Evolutionary conservation across 2,113 vertebrate genomes (phyloP), one percentile per base, ranked within the genome.

Genomic region (Acanthisitta chloris): DNA sequence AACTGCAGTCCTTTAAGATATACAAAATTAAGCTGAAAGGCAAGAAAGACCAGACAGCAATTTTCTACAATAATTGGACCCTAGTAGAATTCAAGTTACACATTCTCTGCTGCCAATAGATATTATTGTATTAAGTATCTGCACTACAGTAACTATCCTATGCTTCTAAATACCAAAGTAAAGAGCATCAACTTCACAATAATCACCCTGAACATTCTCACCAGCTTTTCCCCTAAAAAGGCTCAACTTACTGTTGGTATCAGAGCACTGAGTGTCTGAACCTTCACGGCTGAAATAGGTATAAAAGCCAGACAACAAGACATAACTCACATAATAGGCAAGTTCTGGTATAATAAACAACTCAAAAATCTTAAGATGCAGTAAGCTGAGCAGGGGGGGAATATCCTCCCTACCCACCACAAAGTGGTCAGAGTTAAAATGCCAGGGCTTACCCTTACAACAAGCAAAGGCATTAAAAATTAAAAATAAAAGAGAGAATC

Each of bases 211-310:
- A 59, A 48, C 10, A 28, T 55, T 57, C 64, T 65, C 59, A 81
- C 4, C 24, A 67, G 61, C 31, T 21, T 55, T 77, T 77, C n/a
- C 33, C 20, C 58, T 7, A 14, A 48, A 74, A 66, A 67, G 29
- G 26, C 14, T 61, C 3, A 4, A 77, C 17, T 80, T 46, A 24
- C 1, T 36, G 20, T 46, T 8, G 3, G 6, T 29, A 48, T 3
- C 24, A 45, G 24, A 83, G 34, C n/a, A 81, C 36, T 31, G 31
- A 77, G 33, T 18, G 31, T 17, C 40, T 11, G 3, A 71, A 79
- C 5, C 7, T 34, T 0, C 0, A 14, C 31, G 62, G 59, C 1
- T 49, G 29, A 83, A 76, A 45, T 4, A 51, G 14, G 34, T 58
- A 43, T 8, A 46, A 59, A 81, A 13, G n/a, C 59, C 29, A 81